These are phyloP conservation scores for Cosmorhoe ocellata DNA, from an alignment of 2,888 invertebrate species.

Conservation along the genomic window DNA sequence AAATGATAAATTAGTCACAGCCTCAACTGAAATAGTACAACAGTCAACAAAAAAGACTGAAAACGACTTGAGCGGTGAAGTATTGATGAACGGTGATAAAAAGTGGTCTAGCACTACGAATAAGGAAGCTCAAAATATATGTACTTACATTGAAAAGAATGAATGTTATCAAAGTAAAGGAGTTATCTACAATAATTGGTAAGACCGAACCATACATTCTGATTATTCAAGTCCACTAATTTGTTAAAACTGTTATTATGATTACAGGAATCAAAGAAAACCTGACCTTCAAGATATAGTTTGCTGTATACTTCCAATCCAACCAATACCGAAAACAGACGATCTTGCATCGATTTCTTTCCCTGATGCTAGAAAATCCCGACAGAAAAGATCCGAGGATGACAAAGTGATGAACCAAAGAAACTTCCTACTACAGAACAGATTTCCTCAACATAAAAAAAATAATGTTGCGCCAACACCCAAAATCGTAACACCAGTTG, in stretches of 20 bases:
- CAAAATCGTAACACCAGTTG: slow-evolving; percentile 46
- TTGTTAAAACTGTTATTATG: neutral
- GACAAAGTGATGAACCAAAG: slow-evolving; percentile 55
- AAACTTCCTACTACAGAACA: slow-evolving; percentile 52
- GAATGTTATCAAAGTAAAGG: slow-evolving; percentile 56
- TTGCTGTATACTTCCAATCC: slow-evolving; percentile 57
- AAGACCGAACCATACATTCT: neutral
- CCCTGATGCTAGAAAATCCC: slow-evolving; percentile 33
- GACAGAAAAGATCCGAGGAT: slow-evolving; percentile 46
- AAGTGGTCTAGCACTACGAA: slow-evolving; percentile 10
- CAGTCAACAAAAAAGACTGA: slow-evolving; percentile 6
- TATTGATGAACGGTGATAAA: slow-evolving; percentile 13
- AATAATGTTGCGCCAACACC: slow-evolving; percentile 35
- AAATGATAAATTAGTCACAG: slow-evolving; percentile 16
- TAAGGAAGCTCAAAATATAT: slow-evolving; percentile 29
- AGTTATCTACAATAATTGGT: slow-evolving; percentile 39
- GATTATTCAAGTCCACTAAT: too few relatives aligned
- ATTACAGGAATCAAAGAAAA: slow-evolving; percentile 36
- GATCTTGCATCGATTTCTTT: slow-evolving; percentile 39
- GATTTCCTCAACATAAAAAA: slow-evolving; percentile 41
- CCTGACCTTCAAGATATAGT: slow-evolving; percentile 36
- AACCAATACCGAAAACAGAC: slow-evolving; percentile 23
- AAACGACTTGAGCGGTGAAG: slow-evolving; percentile 13
- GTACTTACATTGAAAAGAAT: slow-evolving; percentile 48
- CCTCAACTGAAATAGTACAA: slow-evolving; percentile 6